Evolutionary conservation across 2,888 invertebrate species (phyloP), one percentile per base, ranked within the genome.

Genomic region (Aquatica leii): DNA sequence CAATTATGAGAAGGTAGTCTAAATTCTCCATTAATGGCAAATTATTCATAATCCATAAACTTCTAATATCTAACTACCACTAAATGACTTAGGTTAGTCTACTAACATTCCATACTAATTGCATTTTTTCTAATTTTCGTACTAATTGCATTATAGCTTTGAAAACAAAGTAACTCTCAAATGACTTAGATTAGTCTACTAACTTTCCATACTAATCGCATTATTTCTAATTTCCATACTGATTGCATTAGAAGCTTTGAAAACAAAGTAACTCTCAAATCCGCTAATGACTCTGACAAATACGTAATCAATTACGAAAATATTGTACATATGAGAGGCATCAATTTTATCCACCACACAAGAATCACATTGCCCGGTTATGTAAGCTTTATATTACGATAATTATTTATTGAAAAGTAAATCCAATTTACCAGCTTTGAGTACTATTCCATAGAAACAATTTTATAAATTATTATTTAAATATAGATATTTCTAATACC

Each of bases 221-320:
- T 41, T 41, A 3, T 2, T n/a, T n/a, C n/a, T n/a, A n/a, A n/a
- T n/a, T n/a, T n/a, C n/a, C n/a, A n/a, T n/a, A n/a, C n/a, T n/a
- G n/a, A n/a, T n/a, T n/a, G 2, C 11, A 41, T 41, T 5, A 15
- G 14, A 41, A 41, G 1, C 14, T 2, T 41, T 12, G 41, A 41
- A 41, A 41, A 41, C 41, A 41, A 14, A 41, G 41, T 41, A 14
- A 41, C 41, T 41, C 41, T 41, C 15, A 41, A 41, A 41, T 41
- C 41, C 41, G 17, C 41, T 41, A 41, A 41, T 14, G 41, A 41
- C 14, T 41, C 14, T 12, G 24, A 41, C 14, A 41, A 41, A 41
- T 41, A 41, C 41, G 14, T 41, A 41, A 41, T 41, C 41, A 12
- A 14, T 41, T 41, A 41, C 14, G 41, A 41, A 41, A 41, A 15